These are phyloP conservation scores for Leptodactylus fallax DNA, from an alignment of 2,797 vertebrate genomes.

Conservation along the genomic window DNA sequence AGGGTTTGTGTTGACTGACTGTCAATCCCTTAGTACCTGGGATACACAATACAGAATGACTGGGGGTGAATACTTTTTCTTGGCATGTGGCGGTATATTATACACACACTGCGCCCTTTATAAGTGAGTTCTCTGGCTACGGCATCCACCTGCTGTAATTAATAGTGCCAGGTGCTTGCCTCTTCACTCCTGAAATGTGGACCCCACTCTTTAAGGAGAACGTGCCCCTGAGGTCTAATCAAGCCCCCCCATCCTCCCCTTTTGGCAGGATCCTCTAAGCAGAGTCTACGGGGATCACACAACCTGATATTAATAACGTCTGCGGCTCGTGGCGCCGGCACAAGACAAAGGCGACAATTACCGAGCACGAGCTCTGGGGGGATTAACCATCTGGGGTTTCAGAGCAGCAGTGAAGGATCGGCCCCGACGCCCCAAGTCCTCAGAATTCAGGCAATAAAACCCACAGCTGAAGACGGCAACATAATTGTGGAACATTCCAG, in stretches of 20 bases:
- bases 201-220: too few relatives aligned
- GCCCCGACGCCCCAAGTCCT: neutral
- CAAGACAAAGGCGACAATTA: conserved; percentile 34
- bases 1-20: too few relatives aligned
- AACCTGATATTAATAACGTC: conserved; percentile 22
- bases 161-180: too few relatives aligned
- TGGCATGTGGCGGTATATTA: too few relatives aligned
- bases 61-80: too few relatives aligned
- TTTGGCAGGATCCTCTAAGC: neutral
- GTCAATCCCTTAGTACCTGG: too few relatives aligned
- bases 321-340: conserved; percentile 17
- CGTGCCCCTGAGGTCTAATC: too few relatives aligned
- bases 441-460: neutral
- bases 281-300: neutral
- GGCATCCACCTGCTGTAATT: too few relatives aligned
- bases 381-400: conserved; percentile 49
- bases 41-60: too few relatives aligned
- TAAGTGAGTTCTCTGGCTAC: too few relatives aligned
- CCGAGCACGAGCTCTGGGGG: conserved; percentile 26
- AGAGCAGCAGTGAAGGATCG: neutral
- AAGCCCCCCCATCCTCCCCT: neutral
- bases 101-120: too few relatives aligned
- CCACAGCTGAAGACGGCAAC: neutral
- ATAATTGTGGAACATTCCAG: neutral
- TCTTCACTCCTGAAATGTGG: too few relatives aligned